Conservation (phyloP, 2,888 invertebrate species). For the Napeogenes inachia region DNA sequence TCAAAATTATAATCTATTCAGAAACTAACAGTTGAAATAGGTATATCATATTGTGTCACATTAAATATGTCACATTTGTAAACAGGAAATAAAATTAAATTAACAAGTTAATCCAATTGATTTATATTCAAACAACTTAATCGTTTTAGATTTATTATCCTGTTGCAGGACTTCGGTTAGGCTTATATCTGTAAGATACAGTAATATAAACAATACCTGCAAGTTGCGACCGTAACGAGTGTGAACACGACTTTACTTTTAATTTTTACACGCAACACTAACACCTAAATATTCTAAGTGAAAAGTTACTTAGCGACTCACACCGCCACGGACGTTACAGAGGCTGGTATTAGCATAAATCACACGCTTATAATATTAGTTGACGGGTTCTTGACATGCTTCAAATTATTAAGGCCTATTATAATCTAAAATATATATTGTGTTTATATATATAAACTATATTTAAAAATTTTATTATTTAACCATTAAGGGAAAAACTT, state of each 20-base stretch:
- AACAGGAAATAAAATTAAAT: no score
- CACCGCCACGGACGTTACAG: no score
- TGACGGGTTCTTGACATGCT: neutral
- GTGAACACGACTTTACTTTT: conserved; percentile 5
- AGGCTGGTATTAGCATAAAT: conserved; percentile 22
- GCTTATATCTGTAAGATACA: no score
- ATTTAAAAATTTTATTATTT: no score
- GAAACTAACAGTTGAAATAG: neutral
- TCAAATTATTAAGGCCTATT: neutral
- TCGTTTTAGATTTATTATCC: no score
- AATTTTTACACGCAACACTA: conserved; percentile 22
- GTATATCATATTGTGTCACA: neutral
- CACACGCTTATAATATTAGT: conserved; percentile 10
- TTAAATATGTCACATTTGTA: no score
- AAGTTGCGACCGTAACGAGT: conserved; percentile 8
- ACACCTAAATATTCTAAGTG: conserved; percentile 36
- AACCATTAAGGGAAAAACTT: no score
- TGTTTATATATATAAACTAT: neutral
- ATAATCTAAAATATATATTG: neutral
- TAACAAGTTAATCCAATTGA: no score
- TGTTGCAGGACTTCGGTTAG: no score
- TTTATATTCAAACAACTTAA: no score
- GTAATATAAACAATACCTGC: no score
- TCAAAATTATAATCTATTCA: no score
- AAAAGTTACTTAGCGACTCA: conserved; percentile 31